phyloP scores from a whole-genome alignment of 2,113 vertebrate species.

The Nothoprocta perdicaria region DNA sequence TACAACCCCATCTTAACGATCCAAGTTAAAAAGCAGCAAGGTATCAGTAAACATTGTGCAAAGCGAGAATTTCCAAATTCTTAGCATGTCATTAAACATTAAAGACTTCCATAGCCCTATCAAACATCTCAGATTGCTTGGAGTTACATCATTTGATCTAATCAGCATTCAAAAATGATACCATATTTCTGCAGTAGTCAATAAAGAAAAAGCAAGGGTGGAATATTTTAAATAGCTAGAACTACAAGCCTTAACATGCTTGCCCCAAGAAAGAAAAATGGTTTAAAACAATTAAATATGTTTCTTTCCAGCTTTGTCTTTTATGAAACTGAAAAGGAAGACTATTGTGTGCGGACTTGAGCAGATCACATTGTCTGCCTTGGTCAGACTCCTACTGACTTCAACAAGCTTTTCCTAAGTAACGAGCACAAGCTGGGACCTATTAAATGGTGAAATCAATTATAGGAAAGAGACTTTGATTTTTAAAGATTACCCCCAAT shows the following conservation, averaged over 20 bases:
- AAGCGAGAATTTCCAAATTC: slow-evolving; percentile 20
- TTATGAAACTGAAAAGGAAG: background rate
- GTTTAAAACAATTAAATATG: background rate
- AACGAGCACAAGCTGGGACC: background rate
- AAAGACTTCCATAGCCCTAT: slow-evolving; percentile 14
- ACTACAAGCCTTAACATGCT: background rate
- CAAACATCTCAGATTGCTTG: background rate
- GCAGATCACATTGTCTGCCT: background rate
- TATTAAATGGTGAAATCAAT: background rate
- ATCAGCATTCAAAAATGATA: background rate
- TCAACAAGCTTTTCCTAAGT: background rate
- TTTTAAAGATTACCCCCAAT: background rate
- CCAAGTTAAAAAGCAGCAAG: background rate
- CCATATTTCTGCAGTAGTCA: background rate
- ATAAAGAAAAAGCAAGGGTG: background rate
- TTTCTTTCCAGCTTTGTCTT: background rate
- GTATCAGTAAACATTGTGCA: slow-evolving; percentile 5
- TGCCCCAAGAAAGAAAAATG: background rate
- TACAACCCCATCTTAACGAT: background rate
- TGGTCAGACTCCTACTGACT: background rate
- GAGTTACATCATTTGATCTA: background rate
- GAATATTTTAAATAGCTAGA: background rate
- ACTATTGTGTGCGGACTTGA: background rate
- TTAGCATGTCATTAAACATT: slow-evolving; percentile 9
- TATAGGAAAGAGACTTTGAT: background rate